These are phyloP conservation scores for Ostrea edulis DNA, from an alignment of 1,140 invertebrate species.

Conservation along the genomic window DNA sequence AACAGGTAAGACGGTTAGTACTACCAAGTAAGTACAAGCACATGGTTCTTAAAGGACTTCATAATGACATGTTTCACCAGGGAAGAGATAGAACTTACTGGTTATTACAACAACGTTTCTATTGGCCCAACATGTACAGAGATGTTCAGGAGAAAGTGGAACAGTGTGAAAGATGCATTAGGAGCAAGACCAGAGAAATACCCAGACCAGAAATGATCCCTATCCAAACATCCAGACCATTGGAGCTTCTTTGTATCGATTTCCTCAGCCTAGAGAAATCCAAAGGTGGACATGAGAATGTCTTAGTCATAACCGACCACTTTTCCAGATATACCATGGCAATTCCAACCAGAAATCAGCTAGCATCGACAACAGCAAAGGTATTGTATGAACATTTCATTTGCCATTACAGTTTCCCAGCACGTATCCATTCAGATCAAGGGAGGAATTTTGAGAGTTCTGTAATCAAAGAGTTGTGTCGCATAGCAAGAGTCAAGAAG, in stretches of 20 bases:
- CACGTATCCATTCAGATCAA: constrained; percentile 25
- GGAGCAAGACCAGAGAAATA: constrained; percentile 10
- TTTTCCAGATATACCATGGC: too few species aligned
- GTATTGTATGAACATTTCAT: constrained; percentile 29
- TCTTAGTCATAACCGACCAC: too few species aligned
- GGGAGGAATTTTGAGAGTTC: constrained; percentile 33
- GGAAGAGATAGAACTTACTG: constrained; percentile 24
- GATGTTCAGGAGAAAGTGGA: constrained; percentile 18
- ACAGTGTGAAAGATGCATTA: constrained; percentile 31
- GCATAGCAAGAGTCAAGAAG: constrained; percentile 34
- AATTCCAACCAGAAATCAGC: not conserved
- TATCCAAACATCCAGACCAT: constrained; percentile 39
- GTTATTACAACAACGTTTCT: constrained; percentile 22
- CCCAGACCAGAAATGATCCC: not conserved
- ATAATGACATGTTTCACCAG: constrained; percentile 38
- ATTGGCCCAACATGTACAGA: constrained; percentile 34
- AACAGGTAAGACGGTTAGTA: constrained; percentile 48
- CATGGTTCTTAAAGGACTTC: not conserved
- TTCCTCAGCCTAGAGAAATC: constrained; percentile 22
- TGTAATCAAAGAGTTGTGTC: constrained; percentile 22
- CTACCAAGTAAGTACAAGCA: constrained; percentile 42
- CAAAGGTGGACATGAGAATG: too few species aligned
- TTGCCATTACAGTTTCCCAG: constrained; percentile 35
- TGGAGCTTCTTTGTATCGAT: constrained; percentile 45
- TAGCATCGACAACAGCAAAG: constrained; percentile 9